Conservation (phyloP, 1,140 invertebrate genomes). For the Drusus annulatus region DNA sequence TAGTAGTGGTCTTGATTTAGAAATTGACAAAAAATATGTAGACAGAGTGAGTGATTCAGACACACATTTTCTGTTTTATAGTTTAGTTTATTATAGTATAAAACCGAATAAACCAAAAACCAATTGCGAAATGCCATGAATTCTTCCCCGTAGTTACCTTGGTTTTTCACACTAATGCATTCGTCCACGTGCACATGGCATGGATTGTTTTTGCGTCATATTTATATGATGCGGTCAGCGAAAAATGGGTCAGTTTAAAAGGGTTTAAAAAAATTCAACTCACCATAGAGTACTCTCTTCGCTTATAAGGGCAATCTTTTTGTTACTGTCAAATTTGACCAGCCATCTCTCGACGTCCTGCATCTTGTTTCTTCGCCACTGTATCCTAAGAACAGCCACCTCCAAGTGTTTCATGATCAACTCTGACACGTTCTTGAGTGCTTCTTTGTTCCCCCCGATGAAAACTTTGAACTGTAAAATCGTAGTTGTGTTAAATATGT, state of each 20-base stretch:
- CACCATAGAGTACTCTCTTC: conserved; percentile 55
- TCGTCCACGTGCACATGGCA: too few relatives aligned
- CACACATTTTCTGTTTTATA: too few relatives aligned
- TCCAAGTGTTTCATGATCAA: conserved; percentile 63
- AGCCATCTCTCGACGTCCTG: conserved; percentile 56
- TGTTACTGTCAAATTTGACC: conserved; percentile 47
- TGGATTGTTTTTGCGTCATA: too few relatives aligned
- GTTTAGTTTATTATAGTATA: too few relatives aligned
- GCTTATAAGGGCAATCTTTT: conserved; percentile 40
- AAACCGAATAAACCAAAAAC: too few relatives aligned
- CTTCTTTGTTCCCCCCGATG: conserved; percentile 62
- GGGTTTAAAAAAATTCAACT: not conserved
- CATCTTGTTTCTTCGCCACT: conserved; percentile 61
- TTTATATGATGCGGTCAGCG: too few relatives aligned
- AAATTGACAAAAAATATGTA: too few relatives aligned
- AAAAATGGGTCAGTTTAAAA: not conserved
- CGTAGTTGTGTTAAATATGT: not conserved
- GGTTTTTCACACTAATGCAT: too few relatives aligned
- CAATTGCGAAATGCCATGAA: too few relatives aligned
- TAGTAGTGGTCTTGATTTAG: too few relatives aligned
- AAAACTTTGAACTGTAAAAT: conserved; percentile 63
- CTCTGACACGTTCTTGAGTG: conserved; percentile 63
- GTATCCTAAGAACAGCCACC: conserved; percentile 61
- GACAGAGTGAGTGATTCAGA: too few relatives aligned
- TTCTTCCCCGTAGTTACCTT: too few relatives aligned